phyloP scores from a whole-genome alignment of 2,113 vertebrate genomes.

The Tamias sibiricus region DNA sequence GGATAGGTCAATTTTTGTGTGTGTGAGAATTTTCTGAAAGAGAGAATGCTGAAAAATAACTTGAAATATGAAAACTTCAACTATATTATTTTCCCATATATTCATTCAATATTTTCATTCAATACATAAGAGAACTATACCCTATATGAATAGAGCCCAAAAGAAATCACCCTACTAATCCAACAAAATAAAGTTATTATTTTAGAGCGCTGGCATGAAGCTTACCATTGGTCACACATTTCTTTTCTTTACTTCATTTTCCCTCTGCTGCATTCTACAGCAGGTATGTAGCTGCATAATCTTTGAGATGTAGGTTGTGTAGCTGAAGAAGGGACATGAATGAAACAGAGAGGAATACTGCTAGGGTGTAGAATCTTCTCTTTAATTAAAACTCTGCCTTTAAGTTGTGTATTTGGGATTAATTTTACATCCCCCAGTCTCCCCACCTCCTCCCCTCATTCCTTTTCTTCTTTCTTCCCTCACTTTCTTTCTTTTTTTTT shows the following conservation, averaged over 20 bases:
- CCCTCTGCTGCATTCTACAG: accelerated
- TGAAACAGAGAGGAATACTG: neutral
- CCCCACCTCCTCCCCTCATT: no score
- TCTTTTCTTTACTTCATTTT: neutral
- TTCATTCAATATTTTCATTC: neutral
- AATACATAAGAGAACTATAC: neutral
- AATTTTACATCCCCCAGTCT: neutral
- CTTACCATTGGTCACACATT: neutral
- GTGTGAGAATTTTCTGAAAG: neutral
- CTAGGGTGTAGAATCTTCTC: neutral
- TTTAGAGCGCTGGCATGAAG: neutral
- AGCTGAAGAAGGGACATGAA: neutral
- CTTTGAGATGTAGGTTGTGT: neutral
- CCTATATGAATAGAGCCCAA: no score
- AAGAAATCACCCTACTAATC: neutral
- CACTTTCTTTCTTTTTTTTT: accelerated
- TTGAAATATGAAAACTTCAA: neutral
- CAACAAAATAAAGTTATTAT: neutral
- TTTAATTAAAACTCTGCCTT: neutral
- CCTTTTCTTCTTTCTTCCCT: accelerated
- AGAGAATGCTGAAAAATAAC: neutral
- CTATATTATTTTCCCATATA: neutral
- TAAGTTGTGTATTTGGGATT: neutral
- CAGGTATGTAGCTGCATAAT: neutral
- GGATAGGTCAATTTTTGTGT: neutral